Evolutionary conservation across 2,888 invertebrate species (phyloP), one percentile per base, ranked within the genome.

Genomic region (Drosophila kuntzei): DNA sequence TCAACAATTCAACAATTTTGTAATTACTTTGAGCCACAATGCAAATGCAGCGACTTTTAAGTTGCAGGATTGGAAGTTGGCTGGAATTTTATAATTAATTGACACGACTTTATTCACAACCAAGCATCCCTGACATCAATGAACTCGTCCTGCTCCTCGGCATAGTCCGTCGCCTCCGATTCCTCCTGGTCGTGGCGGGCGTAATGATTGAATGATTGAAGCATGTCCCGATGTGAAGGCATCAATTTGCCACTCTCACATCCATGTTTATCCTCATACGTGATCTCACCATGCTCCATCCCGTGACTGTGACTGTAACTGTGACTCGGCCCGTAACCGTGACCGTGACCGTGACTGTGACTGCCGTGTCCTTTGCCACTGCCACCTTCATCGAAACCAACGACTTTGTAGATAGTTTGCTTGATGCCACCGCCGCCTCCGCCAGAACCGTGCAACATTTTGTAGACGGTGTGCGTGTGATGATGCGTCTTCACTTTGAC

Each of bases 401-500:
- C 77, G 16, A 90, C 80, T 71, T 90, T 90, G 58, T 90, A 90
- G 51, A 90, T 77, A 2, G 90, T 90, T 64, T 90, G 90, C 59
- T 90, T 90, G 50, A 46, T 93, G 92, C 53, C 92, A 2, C 78
- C 76, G 9, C 93, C 94, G 9, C 93, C 94, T 36, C 93, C 93
- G 2, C 93, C 93, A 73, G 93, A 93, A 84, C 95, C 95, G 82
- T 95, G 95, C 25, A 96, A 93, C 89, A 96, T 95, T 86, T 96
- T 96, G 76, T 95, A 95, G 43, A 91, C 88, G 5, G 96, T 96
- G 89, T 96, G 96, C 57, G 95, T 96, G 69, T 90, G 90, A 82
- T 96, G 95, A 84, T 96, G 95, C 72, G 95, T 95, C 89, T 96
- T 96, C 76, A 96, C 94, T 91, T 95, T 95, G 90, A 95, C 93